These are phyloP conservation scores for Hydrophis major DNA, from an alignment of 2,797 vertebrate genomes.

Conservation along the genomic window DNA sequence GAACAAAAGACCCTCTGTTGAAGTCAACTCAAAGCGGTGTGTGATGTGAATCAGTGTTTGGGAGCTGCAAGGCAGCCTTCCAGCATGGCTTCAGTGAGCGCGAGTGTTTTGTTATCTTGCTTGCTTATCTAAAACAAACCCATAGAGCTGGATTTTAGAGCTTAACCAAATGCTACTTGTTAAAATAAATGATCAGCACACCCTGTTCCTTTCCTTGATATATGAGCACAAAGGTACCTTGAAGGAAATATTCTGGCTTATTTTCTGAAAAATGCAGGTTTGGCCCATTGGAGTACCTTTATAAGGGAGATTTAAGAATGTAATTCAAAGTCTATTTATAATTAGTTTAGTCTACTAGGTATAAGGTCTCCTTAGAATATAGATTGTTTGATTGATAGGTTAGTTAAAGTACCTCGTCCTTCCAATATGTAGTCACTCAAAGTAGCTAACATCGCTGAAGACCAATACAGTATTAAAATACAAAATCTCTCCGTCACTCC, in stretches of 20 bases:
- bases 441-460: not conserved
- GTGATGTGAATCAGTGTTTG: not conserved
- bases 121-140: conserved; percentile 54
- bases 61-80: conserved; percentile 7
- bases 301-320: not conserved
- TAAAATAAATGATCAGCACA: not conserved
- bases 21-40: conserved; percentile 32
- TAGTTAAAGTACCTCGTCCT: not conserved
- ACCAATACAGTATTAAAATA: not conserved
- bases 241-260: not conserved
- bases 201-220: not conserved
- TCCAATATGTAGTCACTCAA: not conserved
- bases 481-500: not conserved
- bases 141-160: conserved; percentile 48
- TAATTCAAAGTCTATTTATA: not conserved
- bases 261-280: not conserved
- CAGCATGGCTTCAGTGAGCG: conserved; percentile 1
- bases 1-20: conserved; percentile 61
- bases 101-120: conserved; percentile 38
- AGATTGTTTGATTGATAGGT: not conserved
- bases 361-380: not conserved
- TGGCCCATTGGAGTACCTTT: not conserved
- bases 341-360: not conserved
- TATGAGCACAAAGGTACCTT: not conserved
- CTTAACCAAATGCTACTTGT: conserved; percentile 55